Evolutionary conservation across 23 tunicate species (phyloP).

Genomic region (Trididemnum nubilum): DNA sequence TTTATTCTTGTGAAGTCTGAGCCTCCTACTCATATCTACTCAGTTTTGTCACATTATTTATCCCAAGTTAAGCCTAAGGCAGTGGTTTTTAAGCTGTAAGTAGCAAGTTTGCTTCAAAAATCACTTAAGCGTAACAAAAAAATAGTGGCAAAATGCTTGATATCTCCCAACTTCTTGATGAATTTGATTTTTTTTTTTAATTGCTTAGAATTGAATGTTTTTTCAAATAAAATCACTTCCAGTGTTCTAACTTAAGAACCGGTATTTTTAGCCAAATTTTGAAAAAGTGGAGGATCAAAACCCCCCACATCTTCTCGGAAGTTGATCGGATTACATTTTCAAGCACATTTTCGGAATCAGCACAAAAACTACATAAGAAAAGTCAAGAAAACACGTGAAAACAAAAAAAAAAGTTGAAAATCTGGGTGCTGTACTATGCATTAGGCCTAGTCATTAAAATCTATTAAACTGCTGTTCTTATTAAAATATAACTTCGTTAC

Average conservation of each 20-base stretch:
- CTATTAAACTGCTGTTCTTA: no score
- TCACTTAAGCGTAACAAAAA: background rate
- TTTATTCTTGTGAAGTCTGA: no score
- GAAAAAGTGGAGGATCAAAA: background rate
- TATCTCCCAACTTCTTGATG: background rate
- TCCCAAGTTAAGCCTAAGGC: no score
- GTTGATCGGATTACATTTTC: background rate
- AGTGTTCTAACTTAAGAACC: no score
- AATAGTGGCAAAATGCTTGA: background rate
- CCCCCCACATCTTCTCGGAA: background rate
- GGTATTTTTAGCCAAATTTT: background rate
- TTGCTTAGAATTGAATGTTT: background rate
- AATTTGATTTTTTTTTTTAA: background rate
- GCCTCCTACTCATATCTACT: no score
- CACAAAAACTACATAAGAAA: background rate
- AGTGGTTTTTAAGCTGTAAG: background rate
- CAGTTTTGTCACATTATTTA: no score
- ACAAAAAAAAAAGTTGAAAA: background rate
- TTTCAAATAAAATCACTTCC: background rate
- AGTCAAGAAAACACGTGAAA: background rate
- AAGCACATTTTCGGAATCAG: slow-evolving; percentile 12
- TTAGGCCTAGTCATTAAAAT: no score
- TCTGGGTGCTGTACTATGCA: no score
- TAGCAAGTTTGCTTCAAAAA: background rate
- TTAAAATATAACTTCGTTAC: no score